Conservation (phyloP, 2,797 vertebrate species). For the Babyrousa celebensis region DNA sequence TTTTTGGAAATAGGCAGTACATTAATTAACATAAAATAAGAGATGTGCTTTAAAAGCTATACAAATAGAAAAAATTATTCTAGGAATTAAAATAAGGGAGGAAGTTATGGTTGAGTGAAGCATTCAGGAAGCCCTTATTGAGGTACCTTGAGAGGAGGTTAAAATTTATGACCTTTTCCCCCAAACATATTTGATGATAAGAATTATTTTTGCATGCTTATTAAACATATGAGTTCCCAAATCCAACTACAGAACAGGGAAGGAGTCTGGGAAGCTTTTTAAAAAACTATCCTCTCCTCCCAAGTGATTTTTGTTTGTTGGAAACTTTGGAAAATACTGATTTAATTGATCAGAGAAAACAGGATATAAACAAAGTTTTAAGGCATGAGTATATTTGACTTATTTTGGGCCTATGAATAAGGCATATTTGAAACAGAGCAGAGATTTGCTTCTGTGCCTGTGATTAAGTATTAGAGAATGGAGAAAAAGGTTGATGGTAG, state of each 20-base stretch:
- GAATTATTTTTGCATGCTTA: conserved; percentile 38
- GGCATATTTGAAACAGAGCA: conserved; percentile 39
- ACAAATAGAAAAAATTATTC: conserved; percentile 58
- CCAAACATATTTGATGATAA: conserved; percentile 39
- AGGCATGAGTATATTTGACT: neutral
- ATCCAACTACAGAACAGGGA: conserved; percentile 5
- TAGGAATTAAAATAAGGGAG: conserved; percentile 46
- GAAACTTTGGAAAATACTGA: neutral
- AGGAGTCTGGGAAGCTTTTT: neutral
- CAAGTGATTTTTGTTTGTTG: conserved; percentile 26
- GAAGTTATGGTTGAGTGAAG: neutral
- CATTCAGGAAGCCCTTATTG: conserved; percentile 47
- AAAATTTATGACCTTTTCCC: neutral
- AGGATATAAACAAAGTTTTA: neutral
- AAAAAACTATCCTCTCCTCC: neutral
- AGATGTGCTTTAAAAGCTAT: conserved; percentile 18
- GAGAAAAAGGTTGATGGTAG: neutral
- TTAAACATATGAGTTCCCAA: conserved; percentile 65
- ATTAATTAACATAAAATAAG: conserved; percentile 30
- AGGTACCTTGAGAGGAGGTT: conserved; percentile 26
- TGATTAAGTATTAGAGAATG: conserved; percentile 29
- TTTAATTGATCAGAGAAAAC: conserved; percentile 49
- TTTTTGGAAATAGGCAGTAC: neutral
- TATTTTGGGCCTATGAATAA: conserved; percentile 3
- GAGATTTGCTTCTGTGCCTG: conserved; percentile 52